A percentile compares a stretch with the other conserved stretches of the same genome.
Conservation (phyloP, 2,113 vertebrate genomes). For the Pyrgilauda ruficollis region DNA sequence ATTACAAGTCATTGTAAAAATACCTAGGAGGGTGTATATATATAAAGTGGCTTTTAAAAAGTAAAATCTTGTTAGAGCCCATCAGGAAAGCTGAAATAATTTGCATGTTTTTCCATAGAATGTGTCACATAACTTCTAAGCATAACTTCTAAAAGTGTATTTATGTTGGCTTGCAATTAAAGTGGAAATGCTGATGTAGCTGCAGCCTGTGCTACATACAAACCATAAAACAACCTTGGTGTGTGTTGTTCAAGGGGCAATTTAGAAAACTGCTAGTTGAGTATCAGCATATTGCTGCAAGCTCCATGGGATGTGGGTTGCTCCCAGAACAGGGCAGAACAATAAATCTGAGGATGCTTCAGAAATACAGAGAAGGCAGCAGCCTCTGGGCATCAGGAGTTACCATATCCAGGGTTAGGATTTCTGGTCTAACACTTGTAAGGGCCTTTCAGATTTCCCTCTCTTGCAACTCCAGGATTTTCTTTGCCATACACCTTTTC, state of each 20-base stretch:
- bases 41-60: background rate
- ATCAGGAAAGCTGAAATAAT: background rate
- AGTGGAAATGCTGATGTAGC: background rate
- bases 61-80: background rate
- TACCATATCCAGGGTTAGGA: background rate
- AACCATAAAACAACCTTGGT: background rate
- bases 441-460: background rate
- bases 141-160: background rate
- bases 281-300: background rate
- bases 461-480: background rate
- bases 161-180: constrained; percentile 4
- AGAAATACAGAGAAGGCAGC: background rate
- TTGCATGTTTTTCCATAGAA: background rate
- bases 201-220: background rate
- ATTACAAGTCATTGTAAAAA: background rate
- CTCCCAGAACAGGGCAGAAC: background rate
- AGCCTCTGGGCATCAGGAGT: background rate
- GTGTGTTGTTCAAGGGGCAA: background rate
- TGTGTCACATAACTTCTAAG: background rate
- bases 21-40: background rate
- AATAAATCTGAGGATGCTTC: background rate
- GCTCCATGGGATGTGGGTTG: background rate
- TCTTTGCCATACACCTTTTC: background rate
- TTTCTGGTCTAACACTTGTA: background rate
- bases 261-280: background rate